phyloP scores from a whole-genome alignment of 2,113 vertebrate genomes.

The Falco punctatus region DNA sequence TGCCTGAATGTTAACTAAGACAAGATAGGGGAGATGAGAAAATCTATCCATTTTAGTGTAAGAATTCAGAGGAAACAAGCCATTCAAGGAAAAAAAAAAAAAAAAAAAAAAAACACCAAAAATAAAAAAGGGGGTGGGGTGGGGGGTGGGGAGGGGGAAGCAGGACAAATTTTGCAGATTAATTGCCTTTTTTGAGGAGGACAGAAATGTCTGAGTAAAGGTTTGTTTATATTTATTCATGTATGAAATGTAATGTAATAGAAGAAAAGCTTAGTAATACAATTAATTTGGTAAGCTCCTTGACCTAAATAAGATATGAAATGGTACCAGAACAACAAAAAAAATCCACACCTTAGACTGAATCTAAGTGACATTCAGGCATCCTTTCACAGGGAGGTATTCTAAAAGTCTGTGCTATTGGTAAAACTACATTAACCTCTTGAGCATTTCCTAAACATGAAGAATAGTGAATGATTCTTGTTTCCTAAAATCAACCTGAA shows the following conservation, averaged over 20 bases:
- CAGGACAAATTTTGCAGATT: neutral
- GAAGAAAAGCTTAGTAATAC: neutral
- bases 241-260: neutral
- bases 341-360: neutral
- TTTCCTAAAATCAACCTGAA: conserved; percentile 17
- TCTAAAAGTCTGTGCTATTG: neutral
- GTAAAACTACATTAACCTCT: neutral
- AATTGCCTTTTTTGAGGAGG: neutral
- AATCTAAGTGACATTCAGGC: neutral
- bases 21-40: neutral
- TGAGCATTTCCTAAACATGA: conserved; percentile 16
- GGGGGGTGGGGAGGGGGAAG: no score
- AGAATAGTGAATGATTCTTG: neutral
- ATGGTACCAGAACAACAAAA: neutral
- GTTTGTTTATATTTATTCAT: neutral
- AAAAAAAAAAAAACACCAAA: neutral
- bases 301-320: neutral
- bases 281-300: neutral
- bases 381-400: neutral
- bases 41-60: neutral
- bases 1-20: neutral
- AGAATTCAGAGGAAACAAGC: neutral
- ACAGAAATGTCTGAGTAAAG: neutral
- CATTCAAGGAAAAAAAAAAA: neutral
- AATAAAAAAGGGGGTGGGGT: no score